Evolutionary conservation across 2,888 invertebrate species (phyloP).

Genomic region (Apomyelois bistriatella): DNA sequence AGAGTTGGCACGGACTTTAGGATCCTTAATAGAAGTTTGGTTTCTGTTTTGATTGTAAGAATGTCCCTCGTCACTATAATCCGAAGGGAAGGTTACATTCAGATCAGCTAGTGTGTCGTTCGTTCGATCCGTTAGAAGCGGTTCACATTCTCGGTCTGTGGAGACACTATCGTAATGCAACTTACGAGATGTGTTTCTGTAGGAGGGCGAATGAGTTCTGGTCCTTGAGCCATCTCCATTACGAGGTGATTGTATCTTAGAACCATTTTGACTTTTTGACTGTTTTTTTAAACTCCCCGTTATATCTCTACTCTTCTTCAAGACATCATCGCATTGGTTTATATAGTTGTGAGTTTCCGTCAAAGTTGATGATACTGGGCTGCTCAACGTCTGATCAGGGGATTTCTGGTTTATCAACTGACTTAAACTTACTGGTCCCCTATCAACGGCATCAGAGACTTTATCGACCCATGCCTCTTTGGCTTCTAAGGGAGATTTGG

Average conservation of each 20-base stretch:
- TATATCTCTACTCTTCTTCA: slow-evolving; percentile 61
- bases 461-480: slow-evolving; percentile 65
- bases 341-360: slow-evolving; percentile 58
- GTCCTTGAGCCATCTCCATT: slow-evolving; percentile 40
- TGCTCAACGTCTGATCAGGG: slow-evolving; percentile 32
- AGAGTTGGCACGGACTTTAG: background rate
- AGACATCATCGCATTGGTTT: slow-evolving; percentile 52
- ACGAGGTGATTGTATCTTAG: slow-evolving; percentile 27
- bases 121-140: slow-evolving; percentile 65
- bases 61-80: slow-evolving; percentile 40
- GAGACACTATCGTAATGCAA: slow-evolving; percentile 58
- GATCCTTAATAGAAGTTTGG: slow-evolving; percentile 18
- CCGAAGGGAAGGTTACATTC: slow-evolving; percentile 69
- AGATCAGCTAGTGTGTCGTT: slow-evolving; percentile 73
- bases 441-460: slow-evolving; percentile 29
- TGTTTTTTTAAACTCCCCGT: slow-evolving; percentile 52
- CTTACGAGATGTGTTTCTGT: slow-evolving; percentile 42
- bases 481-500: slow-evolving; percentile 52
- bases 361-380: slow-evolving; percentile 47
- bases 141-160: slow-evolving; percentile 56
- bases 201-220: slow-evolving; percentile 46
- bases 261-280: slow-evolving; percentile 25
- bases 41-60: slow-evolving; percentile 23
- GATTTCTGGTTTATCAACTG: slow-evolving; percentile 58
- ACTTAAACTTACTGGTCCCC: slow-evolving; percentile 67